A percentile compares a stretch with the other conserved stretches of the same genome.
These are phyloP conservation scores for Aurelia coerulea DNA, from an alignment of 30 jellyfish, hydroid and myxozoan genomes.

Conservation along the genomic window DNA sequence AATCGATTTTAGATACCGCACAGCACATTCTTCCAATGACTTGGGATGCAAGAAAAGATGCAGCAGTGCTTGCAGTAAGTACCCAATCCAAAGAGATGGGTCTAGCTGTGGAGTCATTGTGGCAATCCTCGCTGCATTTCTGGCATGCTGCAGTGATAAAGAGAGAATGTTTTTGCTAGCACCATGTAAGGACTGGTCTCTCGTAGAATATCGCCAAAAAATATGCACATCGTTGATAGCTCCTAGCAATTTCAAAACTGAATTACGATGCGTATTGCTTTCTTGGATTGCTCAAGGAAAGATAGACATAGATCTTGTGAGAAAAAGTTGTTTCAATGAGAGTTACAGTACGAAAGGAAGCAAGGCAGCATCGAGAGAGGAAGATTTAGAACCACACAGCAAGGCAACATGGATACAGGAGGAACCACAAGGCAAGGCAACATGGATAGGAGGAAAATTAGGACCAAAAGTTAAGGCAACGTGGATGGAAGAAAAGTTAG, in stretches of 20 bases:
- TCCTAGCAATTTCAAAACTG: conserved; percentile 1
- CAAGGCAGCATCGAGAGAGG: neutral
- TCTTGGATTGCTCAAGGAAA: conserved; percentile 1
- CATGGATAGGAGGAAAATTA: neutral
- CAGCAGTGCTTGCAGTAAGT: neutral
- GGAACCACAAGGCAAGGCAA: too few species aligned
- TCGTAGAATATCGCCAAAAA: neutral
- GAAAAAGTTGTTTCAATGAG: neutral
- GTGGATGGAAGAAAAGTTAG: neutral
- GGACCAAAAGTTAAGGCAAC: neutral
- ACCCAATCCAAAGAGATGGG: conserved; percentile 1
- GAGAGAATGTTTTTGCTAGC: neutral
- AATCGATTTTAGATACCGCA: neutral
- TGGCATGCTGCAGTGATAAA: conserved; percentile 1
- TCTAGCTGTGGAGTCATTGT: conserved; percentile 1
- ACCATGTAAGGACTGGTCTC: conserved; percentile 2
- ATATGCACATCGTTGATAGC: neutral
- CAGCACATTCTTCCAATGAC: neutral
- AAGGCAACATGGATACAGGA: too few species aligned
- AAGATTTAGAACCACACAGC: too few species aligned
- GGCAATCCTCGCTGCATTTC: neutral
- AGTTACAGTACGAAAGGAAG: neutral
- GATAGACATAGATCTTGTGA: neutral
- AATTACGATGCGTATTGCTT: conserved; percentile 3
- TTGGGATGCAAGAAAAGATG: neutral